phyloP scores from a whole-genome alignment of 2,113 vertebrate species.

The Nerophis lumbriciformis region DNA sequence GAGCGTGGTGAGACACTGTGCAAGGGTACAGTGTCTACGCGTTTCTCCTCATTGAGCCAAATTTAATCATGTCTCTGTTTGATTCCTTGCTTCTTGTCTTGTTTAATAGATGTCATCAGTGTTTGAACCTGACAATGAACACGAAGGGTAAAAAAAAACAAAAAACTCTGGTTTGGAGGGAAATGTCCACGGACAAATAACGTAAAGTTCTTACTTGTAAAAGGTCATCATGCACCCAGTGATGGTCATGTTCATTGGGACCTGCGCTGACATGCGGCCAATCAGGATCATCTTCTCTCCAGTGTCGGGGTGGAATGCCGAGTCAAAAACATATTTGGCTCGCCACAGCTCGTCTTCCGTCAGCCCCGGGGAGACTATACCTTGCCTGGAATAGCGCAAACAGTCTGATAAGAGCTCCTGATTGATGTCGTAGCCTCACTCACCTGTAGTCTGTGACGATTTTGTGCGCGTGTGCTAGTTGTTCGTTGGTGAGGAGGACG shows the following conservation, averaged over 20 bases:
- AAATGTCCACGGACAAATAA: background rate
- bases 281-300: slow-evolving; percentile 98
- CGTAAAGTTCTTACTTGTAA: slow-evolving; percentile 79
- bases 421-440: background rate
- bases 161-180: background rate
- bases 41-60: too few relatives aligned
- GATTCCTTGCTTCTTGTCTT: too few relatives aligned
- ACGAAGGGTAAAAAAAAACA: too few relatives aligned
- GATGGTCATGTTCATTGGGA: slow-evolving; percentile 99
- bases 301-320: slow-evolving; percentile 95
- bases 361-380: slow-evolving; percentile 80
- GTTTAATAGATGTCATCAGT: too few relatives aligned
- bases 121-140: too few relatives aligned
- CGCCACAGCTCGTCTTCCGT: slow-evolving; percentile 94
- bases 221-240: slow-evolving; percentile 99
- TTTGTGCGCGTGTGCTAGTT: slow-evolving; percentile 79
- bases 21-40: too few relatives aligned
- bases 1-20: too few relatives aligned
- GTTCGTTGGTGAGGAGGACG: slow-evolving; percentile 82
- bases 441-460: slow-evolving; percentile 94
- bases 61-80: too few relatives aligned
- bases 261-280: slow-evolving; percentile 96
- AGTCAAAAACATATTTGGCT: slow-evolving; percentile 95
- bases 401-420: background rate
- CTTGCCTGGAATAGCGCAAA: slow-evolving; percentile 70